Evolutionary conservation across 2,113 vertebrate species (phyloP).

Genomic region (Hyperopisus bebe): DNA sequence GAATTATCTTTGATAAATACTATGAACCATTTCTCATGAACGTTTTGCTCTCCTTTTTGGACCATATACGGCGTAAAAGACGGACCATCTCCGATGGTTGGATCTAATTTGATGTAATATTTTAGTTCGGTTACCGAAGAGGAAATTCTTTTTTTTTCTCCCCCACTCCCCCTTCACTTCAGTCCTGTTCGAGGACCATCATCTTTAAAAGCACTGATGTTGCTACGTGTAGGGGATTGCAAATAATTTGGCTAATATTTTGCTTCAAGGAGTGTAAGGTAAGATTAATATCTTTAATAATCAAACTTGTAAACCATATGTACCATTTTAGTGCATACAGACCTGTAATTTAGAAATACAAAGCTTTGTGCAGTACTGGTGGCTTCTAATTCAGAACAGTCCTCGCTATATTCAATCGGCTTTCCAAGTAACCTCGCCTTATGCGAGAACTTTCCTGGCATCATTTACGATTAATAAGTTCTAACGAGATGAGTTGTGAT

Average conservation of each 20-base stretch:
- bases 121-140: slow-evolving; percentile 45
- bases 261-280: slow-evolving; percentile 48
- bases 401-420: not conserved
- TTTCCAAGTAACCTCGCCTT: slow-evolving; percentile 11
- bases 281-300: slow-evolving; percentile 35
- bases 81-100: slow-evolving; percentile 59
- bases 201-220: slow-evolving; percentile 60
- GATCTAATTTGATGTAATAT: slow-evolving; percentile 50
- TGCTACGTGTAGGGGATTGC: slow-evolving; percentile 56
- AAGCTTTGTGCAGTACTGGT: not conserved
- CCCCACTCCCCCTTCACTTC: slow-evolving; percentile 41
- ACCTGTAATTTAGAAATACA: not conserved
- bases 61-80: slow-evolving; percentile 49
- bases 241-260: slow-evolving; percentile 48
- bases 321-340: not conserved
- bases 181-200: slow-evolving; percentile 56
- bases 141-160: slow-evolving; percentile 32
- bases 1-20: slow-evolving; percentile 51
- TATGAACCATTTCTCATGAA: slow-evolving; percentile 22
- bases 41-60: slow-evolving; percentile 43
- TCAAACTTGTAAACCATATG: not conserved
- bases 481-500: not conserved
- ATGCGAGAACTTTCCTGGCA: slow-evolving; percentile 5
- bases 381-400: not conserved
- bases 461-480: not conserved